Base-by-base conservation (phyloP, 1,140 invertebrate genomes). In the Oryzaephilus surinamensis region DNA sequence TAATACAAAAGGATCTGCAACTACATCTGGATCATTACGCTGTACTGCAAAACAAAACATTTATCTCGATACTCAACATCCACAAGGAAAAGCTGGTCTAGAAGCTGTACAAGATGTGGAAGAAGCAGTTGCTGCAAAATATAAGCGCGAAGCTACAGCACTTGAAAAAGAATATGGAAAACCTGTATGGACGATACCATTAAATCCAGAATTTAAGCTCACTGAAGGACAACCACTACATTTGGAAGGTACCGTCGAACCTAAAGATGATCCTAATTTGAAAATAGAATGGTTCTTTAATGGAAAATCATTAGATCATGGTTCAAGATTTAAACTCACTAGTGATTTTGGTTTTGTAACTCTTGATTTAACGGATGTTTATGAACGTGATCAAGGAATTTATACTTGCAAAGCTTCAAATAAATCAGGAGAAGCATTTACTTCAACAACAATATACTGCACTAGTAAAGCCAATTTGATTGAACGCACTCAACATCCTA, bases 261-360 rank as follows among this genome's bases (percentile, higher is more conserved):
- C 95, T 0, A 90, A 96, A 61, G 83, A 93, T 59, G 96, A 99
- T 73, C 95, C 95, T 2, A 84, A 94, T 55, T 69, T 94, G n/a
- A 85, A 81, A 51, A 83, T 92, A 39, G 89, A 93, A 66, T 93
- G 88, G 89, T 92, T 87, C 62, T 88, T 93, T 53, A 93, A 94
- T 58, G 88, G 89, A 21, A 90, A 91, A 66, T 68, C 78, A 18
- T 62, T 93, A 13, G 81, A 85, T 48, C 81, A 87, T 58, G 87
- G 81, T 46, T 81, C 85, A 4, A 68, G 87, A 36, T 92, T 88
- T 57, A 91, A 87, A 59, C 76, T 87, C 61, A 86, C 81, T 0
- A 88, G 75, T 58, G 90, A 96, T 50, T 95, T 96, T 61, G 91
- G 92, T 38, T 92, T 89, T 59, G 87, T 93, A 1, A 90, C 86